Base-by-base conservation (phyloP, 2,113 vertebrate species). In the Antigone vipio region DNA sequence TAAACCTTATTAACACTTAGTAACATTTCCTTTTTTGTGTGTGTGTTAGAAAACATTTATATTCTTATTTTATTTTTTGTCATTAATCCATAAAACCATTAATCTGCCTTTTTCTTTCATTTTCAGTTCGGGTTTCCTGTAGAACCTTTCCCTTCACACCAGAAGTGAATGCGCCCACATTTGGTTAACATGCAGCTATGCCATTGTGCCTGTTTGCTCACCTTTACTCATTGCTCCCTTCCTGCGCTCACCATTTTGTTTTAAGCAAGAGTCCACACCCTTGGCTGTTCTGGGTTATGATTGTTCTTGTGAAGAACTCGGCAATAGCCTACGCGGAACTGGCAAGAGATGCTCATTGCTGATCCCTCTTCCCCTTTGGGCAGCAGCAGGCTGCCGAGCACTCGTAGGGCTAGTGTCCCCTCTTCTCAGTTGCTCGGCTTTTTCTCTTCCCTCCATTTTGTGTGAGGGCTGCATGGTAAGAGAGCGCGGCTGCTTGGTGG, bases 91-190 rank as follows among this genome's bases (percentile, higher is more conserved):
- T 98, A 98, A 97, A 98, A 97, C 98, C 97, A 99, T 98, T 99
- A 99, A 99, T 98, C 97, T 97, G 97, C 97, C 96, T 98, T 99
- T 98, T 99, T 98, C 98, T 99, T 98, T 99, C 96, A 97, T 99
- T 99, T 99, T 98, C 99, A 99, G 99, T 99, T 98, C 98, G 98
- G 98, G 99, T 98, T 99, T 99, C 99, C 99, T 99, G 98, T 99
- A 99, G 98, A 99, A 98, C 98, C 98, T 87, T 98, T 98, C 97
- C 98, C 98, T 98, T 98, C 97, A 97, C 98, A 97, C 97, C 98
- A 98, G 98, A 98, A 98, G 98, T 98, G 89, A 98, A 95, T 97
- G 97, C 88, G 93, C 95, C 93, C 93, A 71, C 94, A 59, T 82
- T 94, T 24, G 10, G 85, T 95, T 96, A 95, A 92, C 94, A 59